Conservation (phyloP, 2,113 vertebrate genomes). For the Strigops habroptila region DNA sequence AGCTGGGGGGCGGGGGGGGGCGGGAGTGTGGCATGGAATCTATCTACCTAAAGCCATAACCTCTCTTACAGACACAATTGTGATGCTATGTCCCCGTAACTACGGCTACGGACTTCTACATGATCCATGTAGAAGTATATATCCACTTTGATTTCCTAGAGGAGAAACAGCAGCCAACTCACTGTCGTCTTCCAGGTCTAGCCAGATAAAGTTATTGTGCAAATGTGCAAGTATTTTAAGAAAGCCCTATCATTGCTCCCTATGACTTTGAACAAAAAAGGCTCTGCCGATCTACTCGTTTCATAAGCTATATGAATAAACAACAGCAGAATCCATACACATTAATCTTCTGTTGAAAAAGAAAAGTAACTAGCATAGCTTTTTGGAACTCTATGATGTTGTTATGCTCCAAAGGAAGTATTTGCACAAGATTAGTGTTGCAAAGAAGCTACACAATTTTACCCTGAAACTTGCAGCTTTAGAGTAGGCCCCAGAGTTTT, state of each 20-base stretch:
- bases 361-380: not conserved
- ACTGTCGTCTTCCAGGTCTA: not conserved
- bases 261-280: not conserved
- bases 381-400: not conserved
- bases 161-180: not conserved
- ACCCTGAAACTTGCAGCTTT: constrained; percentile 15
- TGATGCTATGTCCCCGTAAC: not conserved
- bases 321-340: not conserved
- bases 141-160: not conserved
- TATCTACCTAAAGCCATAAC: not conserved
- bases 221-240: not conserved
- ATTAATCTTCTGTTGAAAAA: not conserved
- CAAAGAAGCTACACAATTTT: not conserved
- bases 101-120: not conserved
- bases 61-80: not conserved
- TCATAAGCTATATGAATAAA: not conserved
- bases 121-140: not conserved
- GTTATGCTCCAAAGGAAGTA: not conserved
- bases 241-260: not conserved
- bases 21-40: too few relatives aligned
- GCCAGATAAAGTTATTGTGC: not conserved
- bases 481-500: not conserved
- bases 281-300: not conserved
- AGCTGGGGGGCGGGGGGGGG: not conserved
- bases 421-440: not conserved